Evolutionary conservation across 1,140 invertebrate genomes (phyloP), one percentile per base, ranked within the genome.

Genomic region (Apis mellifera): DNA sequence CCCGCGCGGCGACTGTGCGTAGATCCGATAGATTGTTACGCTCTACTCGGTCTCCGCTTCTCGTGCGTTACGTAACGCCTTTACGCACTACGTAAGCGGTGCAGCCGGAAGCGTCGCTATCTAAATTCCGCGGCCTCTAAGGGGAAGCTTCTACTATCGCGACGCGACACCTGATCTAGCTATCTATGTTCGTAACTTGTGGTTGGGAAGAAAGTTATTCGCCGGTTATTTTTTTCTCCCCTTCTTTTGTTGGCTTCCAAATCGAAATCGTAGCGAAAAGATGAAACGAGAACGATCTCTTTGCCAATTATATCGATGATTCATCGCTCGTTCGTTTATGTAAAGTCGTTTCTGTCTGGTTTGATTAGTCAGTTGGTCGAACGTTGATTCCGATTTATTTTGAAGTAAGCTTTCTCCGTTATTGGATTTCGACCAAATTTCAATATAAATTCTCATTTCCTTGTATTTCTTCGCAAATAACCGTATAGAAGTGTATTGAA

Each of bases 31-130:
- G 83, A 74, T 84, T 23, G 82, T 76, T 79, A 80, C 72, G 72
- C 60, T 68, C 60, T 52, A 42, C 60, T 81, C 69, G 85, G 78
- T 80, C 69, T 80, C 73, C 64, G 78, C 69, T 86, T 65, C 73
- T 17, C 72, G 72, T 62, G 78, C 71, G 59, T 87, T 87, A 87
- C 86, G 85, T 87, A 87, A 87, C 82, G 48, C 69, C 60, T 78
- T 71, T 80, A 82, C 85, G 82, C 68, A 75, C 82, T 73, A 81
- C 85, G 82, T 84, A 84, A 87, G 62, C 85, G 68, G 26, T 75
- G 64, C 78, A 88, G 48, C 73, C 85, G 85, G 85, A 87, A 57
- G 52, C 68, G 83, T 68, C 64, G 82, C 74, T 87, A 87, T 86
- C 86, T 75, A 64, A 86, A 78, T 87, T 87, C 82, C 77, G 78